A percentile compares a stretch with the other conserved stretches of the same genome.
phyloP scores from a whole-genome alignment of 2,888 invertebrate genomes.

The Onchidella celtica region DNA sequence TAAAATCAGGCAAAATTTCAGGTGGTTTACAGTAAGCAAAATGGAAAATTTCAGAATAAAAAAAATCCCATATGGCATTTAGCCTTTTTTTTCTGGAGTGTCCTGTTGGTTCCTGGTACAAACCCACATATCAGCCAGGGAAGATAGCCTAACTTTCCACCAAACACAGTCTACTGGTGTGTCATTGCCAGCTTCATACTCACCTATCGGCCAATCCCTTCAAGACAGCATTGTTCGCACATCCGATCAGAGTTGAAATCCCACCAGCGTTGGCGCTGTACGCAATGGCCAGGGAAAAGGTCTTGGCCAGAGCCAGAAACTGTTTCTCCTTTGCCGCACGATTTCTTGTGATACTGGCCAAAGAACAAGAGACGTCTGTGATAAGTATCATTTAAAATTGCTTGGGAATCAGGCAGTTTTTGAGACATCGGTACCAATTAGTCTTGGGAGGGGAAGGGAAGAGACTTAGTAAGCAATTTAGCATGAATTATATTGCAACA shows the following conservation, averaged over 20 bases:
- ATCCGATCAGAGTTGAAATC: conserved; percentile 80
- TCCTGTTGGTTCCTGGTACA: background rate
- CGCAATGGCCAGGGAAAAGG: conserved; percentile 70
- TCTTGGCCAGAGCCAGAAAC: conserved; percentile 59
- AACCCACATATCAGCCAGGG: background rate
- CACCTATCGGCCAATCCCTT: conserved; percentile 76
- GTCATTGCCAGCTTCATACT: conserved; percentile 52
- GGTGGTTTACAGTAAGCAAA: too few relatives aligned
- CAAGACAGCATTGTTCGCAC: conserved; percentile 80
- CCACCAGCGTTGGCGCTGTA: conserved; percentile 80
- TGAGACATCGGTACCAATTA: too few relatives aligned
- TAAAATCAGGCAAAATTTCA: too few relatives aligned
- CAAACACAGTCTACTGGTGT: too few relatives aligned
- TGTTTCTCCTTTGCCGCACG: conserved; percentile 19
- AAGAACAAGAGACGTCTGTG: background rate
- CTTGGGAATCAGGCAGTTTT: too few relatives aligned
- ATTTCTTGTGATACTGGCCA: background rate
- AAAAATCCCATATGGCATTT: too few relatives aligned
- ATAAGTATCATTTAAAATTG: too few relatives aligned
- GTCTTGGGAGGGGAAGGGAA: too few relatives aligned
- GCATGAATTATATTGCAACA: too few relatives aligned
- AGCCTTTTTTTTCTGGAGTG: background rate
- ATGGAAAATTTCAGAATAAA: too few relatives aligned
- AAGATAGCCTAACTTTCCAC: background rate
- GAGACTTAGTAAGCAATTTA: too few relatives aligned